These are phyloP conservation scores for Pempheris klunzingeri DNA, from an alignment of 2,797 vertebrate species.

Conservation along the genomic window DNA sequence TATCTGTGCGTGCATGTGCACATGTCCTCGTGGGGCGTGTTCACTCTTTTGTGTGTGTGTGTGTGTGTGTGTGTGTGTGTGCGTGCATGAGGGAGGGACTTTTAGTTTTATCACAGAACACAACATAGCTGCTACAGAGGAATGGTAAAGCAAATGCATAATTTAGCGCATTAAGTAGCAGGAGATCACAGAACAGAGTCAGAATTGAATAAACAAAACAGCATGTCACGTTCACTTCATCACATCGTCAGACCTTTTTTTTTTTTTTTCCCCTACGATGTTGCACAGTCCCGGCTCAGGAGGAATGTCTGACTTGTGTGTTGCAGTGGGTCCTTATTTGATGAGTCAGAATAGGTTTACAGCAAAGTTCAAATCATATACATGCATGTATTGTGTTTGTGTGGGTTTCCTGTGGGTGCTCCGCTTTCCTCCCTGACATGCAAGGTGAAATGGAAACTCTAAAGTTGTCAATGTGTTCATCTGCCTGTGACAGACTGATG, in stretches of 20 bases:
- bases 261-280: not conserved
- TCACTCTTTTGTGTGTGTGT: not conserved
- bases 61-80: not conserved
- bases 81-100: not conserved
- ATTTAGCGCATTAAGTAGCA: constrained; percentile 33
- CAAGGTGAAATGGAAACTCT: constrained; percentile 40
- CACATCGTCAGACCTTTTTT: not conserved
- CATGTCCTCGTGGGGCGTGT: not conserved
- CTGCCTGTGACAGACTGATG: constrained; percentile 4
- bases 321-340: constrained; percentile 5
- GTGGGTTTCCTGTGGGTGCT: constrained; percentile 33
- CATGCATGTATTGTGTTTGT: constrained; percentile 15
- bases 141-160: constrained; percentile 25
- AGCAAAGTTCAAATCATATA: not conserved
- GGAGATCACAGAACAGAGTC: constrained; percentile 26
- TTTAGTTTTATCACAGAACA: constrained; percentile 9
- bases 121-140: constrained; percentile 24
- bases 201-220: constrained; percentile 27
- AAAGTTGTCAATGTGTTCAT: constrained; percentile 15
- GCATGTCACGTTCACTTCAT: constrained; percentile 5
- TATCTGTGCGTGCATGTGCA: not conserved
- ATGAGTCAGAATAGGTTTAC: constrained; percentile 5
- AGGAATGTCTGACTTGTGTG: too few species aligned
- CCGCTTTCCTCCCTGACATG: constrained; percentile 28
- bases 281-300: too few species aligned